Evolutionary conservation across 2,113 vertebrate species (phyloP), one percentile per base, ranked within the genome.

Genomic region (Apistogramma diplotaenia): DNA sequence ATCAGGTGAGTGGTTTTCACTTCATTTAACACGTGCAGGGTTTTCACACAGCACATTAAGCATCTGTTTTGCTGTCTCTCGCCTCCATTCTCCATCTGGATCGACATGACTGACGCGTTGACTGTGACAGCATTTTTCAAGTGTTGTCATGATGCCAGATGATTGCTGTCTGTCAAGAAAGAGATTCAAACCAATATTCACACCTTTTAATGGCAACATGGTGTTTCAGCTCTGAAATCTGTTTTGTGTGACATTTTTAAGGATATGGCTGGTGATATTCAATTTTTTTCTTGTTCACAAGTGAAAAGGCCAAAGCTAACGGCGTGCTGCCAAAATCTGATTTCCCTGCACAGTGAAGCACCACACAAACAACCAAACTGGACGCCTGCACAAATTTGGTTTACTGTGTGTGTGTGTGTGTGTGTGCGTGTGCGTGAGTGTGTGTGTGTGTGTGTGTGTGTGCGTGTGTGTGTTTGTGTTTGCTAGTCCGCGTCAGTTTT

Each of bases 1-100:
- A 81, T 75, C 83, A 89, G 88, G 89, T 93, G 83, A 89, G 91
- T 85, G 1, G 8, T 65, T 76, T 58, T 57, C 15, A 70, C 51
- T 72, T 82, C 25, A 78, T 62, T 54, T 76, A 67, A 59, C 23
- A 59, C 13, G 35, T 31, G 19, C 77, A 74, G 82, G 82, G 51
- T 75, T 35, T 79, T 86, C 74, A 83, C 84, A 78, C 27, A 37
- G 25, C 49, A 76, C 76, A 88, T 82, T 25, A 25, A 67, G 60
- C 76, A 85, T 86, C 83, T 79, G 87, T 84, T 82, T 84, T 29
- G 10, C 33, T 54, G 71, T 86, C 76, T 85, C 57, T 57, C 21
- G 55, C 73, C 59, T 86, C 60, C 81, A 76, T 84, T 77, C 78
- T 3, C 46, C 81, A 84, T 90, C 82, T 85, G 77, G 49, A 57